Percentiles rank a stretch among this genome's conserved stretches.
These are phyloP conservation scores for Didymodactylos carnosus DNA, from an alignment of 2,888 invertebrate species.

Conservation along the genomic window DNA sequence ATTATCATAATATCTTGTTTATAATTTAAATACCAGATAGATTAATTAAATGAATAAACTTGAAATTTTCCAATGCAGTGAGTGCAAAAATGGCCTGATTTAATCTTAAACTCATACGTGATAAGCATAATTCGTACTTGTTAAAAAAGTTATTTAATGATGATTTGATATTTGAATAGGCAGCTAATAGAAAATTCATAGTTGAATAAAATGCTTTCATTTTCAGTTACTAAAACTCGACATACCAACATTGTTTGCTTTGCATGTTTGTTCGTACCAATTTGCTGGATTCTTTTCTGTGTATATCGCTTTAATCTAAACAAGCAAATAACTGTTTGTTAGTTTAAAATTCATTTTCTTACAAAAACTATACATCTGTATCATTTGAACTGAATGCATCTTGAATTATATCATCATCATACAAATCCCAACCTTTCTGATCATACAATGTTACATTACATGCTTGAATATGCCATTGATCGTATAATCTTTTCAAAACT, in stretches of 20 bases:
- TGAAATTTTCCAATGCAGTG: background rate
- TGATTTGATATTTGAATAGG: background rate
- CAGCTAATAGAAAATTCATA: no score
- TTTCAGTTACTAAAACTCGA: no score
- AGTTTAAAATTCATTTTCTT: background rate
- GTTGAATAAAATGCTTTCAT: no score
- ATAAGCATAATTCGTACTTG: background rate
- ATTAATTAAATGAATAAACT: background rate
- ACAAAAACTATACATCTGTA: background rate
- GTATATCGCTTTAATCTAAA: background rate
- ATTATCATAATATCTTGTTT: background rate
- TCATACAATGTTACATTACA: background rate
- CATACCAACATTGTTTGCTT: background rate
- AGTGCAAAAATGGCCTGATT: background rate
- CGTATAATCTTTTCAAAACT: background rate
- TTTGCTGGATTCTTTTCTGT: background rate
- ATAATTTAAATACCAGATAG: background rate
- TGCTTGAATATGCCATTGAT: background rate
- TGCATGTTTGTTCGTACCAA: background rate
- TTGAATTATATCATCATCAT: background rate
- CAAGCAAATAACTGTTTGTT: no score
- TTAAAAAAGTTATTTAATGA: background rate
- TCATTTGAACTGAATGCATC: background rate
- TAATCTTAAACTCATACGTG: background rate
- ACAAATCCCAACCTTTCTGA: background rate